These are phyloP conservation scores for Drepana arcuata DNA, from an alignment of 1,140 invertebrate species.

Conservation along the genomic window DNA sequence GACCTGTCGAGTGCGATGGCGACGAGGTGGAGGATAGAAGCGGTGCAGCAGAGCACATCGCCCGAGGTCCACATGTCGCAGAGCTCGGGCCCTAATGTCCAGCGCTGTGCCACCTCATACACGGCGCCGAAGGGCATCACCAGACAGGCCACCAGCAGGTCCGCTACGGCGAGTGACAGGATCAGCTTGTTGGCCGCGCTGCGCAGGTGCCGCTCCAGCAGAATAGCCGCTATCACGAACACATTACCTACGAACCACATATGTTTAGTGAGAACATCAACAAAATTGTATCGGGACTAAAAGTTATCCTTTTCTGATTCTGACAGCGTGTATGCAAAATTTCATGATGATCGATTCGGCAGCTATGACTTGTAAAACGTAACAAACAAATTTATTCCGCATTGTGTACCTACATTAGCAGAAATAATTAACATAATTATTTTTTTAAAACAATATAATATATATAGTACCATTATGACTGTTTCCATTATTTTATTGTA, in stretches of 20 bases:
- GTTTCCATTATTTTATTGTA: no score
- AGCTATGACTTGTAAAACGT: no score
- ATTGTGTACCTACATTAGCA: no score
- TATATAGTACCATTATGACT: no score
- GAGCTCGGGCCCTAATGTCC: constrained; percentile 88
- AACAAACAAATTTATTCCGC: no score
- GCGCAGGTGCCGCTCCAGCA: constrained; percentile 89
- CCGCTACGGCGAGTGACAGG: constrained; percentile 88
- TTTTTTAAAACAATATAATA: no score
- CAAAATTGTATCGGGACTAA: no score
- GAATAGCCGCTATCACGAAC: constrained; percentile 95
- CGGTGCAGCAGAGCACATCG: constrained; percentile 94
- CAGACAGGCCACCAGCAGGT: constrained; percentile 87
- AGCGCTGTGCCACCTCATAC: constrained; percentile 79
- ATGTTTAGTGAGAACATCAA: no score
- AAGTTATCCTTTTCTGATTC: no score
- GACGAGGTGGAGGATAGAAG: constrained; percentile 94
- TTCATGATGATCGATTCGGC: no score
- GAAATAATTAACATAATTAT: no score
- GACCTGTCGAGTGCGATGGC: constrained; percentile 95
- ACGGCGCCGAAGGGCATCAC: constrained; percentile 89
- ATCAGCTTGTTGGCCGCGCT: constrained; percentile 91
- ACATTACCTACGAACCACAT: constrained; percentile 88
- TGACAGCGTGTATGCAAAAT: no score
- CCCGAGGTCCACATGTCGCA: constrained; percentile 96